Conservation (phyloP, 2,888 invertebrate species). For the Spisula subtruncata region DNA sequence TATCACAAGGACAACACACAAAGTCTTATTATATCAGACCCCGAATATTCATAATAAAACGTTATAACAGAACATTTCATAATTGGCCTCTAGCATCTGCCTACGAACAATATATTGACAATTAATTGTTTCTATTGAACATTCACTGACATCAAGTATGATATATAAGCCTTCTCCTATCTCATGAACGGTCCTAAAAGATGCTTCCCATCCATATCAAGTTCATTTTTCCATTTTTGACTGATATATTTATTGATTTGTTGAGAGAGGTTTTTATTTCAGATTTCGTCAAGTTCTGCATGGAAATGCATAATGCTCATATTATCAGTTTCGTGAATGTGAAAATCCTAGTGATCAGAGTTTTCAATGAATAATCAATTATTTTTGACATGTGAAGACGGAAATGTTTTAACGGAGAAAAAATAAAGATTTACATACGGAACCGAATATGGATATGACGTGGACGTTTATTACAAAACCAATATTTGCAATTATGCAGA, state of each 20-base stretch:
- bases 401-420: background rate
- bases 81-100: background rate
- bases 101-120: background rate
- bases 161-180: background rate
- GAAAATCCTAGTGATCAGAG: constrained; percentile 5
- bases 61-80: background rate
- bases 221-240: constrained; percentile 11
- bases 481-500: background rate
- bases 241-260: constrained; percentile 7
- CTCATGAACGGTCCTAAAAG: constrained; percentile 15
- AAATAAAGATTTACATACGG: background rate
- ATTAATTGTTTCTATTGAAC: background rate
- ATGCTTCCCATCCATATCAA: constrained; percentile 1
- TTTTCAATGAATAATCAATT: constrained; percentile 22
- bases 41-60: background rate
- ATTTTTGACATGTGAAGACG: background rate
- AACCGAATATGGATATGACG: background rate
- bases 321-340: background rate
- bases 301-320: constrained; percentile 12
- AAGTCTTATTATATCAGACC: background rate
- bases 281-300: constrained; percentile 19
- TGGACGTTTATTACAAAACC: background rate
- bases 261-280: background rate
- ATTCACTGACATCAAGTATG: constrained; percentile 12
- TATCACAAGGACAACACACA: too few species aligned